Percentiles rank a stretch among this genome's conserved stretches.
phyloP scores from a whole-genome alignment of 1,140 invertebrate genomes.

The Penaeus japonicus region DNA sequence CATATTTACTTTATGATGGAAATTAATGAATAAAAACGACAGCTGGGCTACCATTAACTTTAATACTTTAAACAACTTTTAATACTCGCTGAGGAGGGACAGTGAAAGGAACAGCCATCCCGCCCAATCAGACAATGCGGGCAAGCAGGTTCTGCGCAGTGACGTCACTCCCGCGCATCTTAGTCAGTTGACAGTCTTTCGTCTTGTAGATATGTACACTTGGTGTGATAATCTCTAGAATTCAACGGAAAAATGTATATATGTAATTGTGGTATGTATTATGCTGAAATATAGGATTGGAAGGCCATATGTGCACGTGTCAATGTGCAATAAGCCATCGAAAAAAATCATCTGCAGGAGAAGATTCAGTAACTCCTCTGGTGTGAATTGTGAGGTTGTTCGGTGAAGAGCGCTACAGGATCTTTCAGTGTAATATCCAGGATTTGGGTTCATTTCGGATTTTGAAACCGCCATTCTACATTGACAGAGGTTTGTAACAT shows the following conservation, averaged over 20 bases:
- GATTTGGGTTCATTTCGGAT: slow-evolving; percentile 29
- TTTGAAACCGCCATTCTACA: background rate
- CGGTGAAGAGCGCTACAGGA: slow-evolving; percentile 35
- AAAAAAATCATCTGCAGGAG: slow-evolving; percentile 24
- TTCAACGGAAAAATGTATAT: background rate
- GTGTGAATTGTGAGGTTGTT: slow-evolving; percentile 39
- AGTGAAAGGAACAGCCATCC: slow-evolving; percentile 40
- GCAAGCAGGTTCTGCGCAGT: slow-evolving; percentile 27
- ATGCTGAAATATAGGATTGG: background rate
- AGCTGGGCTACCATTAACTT: no score
- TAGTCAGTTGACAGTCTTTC: slow-evolving; percentile 33
- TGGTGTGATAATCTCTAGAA: background rate
- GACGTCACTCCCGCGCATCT: slow-evolving; percentile 51
- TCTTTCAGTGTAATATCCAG: slow-evolving; percentile 46
- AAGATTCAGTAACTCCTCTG: slow-evolving; percentile 47
- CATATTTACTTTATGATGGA: background rate
- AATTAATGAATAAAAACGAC: no score
- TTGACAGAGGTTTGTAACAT: slow-evolving; percentile 40
- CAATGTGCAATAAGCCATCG: background rate
- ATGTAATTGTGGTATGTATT: background rate
- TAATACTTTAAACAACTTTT: background rate
- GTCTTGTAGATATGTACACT: background rate
- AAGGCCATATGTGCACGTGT: background rate
- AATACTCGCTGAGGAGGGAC: background rate
- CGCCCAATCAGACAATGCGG: slow-evolving; percentile 55